A percentile compares a stretch with the other conserved stretches of the same genome.
These are phyloP conservation scores for Psettodes erumei DNA, from an alignment of 2,113 vertebrate genomes.

Conservation along the genomic window DNA sequence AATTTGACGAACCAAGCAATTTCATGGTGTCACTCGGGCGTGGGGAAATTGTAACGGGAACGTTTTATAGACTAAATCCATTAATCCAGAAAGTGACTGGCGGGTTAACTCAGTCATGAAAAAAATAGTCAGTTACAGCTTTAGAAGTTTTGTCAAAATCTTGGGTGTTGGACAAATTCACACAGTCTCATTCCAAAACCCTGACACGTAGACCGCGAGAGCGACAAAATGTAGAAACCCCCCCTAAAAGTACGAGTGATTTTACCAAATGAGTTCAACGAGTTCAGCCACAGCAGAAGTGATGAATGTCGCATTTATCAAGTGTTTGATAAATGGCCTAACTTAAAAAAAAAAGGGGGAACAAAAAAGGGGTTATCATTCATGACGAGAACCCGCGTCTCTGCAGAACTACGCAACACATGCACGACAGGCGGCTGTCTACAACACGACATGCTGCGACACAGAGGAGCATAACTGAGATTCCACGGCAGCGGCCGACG, in stretches of 20 bases:
- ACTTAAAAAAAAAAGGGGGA: conserved; percentile 11
- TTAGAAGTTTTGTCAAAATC: not conserved
- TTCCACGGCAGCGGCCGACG: conserved; percentile 36
- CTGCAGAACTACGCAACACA: conserved; percentile 42
- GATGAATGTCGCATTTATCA: not conserved
- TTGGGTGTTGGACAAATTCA: not conserved
- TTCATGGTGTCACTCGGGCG: no score
- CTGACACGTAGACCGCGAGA: not conserved
- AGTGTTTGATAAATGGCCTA: not conserved
- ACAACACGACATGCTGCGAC: conserved; percentile 56
- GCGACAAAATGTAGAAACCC: not conserved
- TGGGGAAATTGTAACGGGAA: no score
- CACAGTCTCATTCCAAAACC: no score
- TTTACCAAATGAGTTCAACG: not conserved
- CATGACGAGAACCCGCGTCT: not conserved
- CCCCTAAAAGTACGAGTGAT: not conserved
- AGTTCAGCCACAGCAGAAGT: not conserved
- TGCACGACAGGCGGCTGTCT: conserved; percentile 36
- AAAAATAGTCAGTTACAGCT: not conserved
- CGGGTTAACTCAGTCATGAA: not conserved
- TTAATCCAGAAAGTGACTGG: not conserved
- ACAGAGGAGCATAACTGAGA: conserved; percentile 43
- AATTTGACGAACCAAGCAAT: not conserved
- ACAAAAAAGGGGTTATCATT: not conserved
- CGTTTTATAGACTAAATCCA: no score